Evolutionary conservation across 2,113 vertebrate genomes (phyloP), one percentile per base, ranked within the genome.

Genomic region (Alouatta palliata): DNA sequence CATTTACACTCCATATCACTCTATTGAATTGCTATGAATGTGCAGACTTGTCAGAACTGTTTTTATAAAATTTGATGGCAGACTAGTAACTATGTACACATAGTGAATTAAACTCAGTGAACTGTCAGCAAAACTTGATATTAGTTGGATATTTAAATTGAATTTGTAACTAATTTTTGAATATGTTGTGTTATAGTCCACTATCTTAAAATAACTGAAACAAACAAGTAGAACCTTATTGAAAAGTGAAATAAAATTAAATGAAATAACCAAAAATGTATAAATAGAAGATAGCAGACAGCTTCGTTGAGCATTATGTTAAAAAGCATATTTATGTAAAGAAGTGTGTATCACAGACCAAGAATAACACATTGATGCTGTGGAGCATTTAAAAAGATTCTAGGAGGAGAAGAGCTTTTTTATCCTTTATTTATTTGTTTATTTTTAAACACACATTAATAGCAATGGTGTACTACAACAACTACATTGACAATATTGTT

Each of bases 1-100:
- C 40, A 52, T 61, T 97, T 95, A 61, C 40, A 91, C 73, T 75
- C 10, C 12, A 20, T 76, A 91, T 47, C 47, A 68, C 76, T 90
- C 25, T 71, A 54, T 83, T 91, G 77, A 73, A 81, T 93, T 81
- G 47, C n/a, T 73, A 68, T 13, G 8, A 47, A 90, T 54, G 35
- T 30, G 10, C 19, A 27, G n/a, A 17, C 45, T 96, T 96, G 40
- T 96, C 93, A 96, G 54, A 95, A 83, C 4, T 91, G 23, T 54
- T 91, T 90, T 79, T 68, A 87, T 68, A 47, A 96, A 91, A 83
- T 7, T 4, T 68, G 61, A 16, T 10, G 76, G 56, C 64, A 88
- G 35, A 71, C 32, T 73, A 66, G 49, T 61, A 66, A 30, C 30
- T 86, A 17, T 40, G 8, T 11, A 43, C 35, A 88, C 16, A 75